These are phyloP conservation scores for Chloroceryle amazona DNA, from an alignment of 2,797 vertebrate species.

Conservation along the genomic window DNA sequence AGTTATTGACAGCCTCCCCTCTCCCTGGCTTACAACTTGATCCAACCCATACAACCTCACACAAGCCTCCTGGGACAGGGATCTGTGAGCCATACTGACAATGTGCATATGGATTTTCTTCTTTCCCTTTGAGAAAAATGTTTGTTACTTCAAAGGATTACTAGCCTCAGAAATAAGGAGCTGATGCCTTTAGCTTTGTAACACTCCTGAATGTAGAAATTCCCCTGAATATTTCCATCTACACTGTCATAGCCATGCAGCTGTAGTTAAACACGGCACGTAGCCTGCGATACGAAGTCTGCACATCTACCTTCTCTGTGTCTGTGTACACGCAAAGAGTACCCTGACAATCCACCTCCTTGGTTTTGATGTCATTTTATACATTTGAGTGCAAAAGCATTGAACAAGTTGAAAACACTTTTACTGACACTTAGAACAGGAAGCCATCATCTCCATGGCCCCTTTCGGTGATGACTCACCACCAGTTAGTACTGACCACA, in stretches of 20 bases:
- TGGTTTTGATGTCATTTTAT: not conserved
- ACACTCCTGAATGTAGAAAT: not conserved
- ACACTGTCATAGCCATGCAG: not conserved
- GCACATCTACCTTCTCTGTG: not conserved
- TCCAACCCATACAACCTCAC: not conserved
- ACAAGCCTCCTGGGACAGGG: not conserved
- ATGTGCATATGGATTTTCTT: not conserved
- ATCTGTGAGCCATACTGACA: not conserved
- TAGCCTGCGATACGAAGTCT: not conserved
- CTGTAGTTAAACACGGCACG: not conserved
- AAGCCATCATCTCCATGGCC: not conserved
- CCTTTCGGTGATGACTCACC: not conserved
- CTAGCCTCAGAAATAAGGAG: not conserved
- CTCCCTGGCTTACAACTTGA: not conserved
- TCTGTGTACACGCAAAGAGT: not conserved
- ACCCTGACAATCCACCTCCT: not conserved
- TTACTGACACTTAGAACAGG: not conserved
- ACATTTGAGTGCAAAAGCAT: not conserved
- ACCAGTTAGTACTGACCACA: not conserved
- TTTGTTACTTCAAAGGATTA: not conserved
- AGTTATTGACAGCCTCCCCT: not conserved
- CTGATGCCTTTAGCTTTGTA: not conserved
- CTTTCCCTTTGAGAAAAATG: not conserved
- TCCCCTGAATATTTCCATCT: not conserved
- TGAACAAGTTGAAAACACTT: not conserved